Evolutionary conservation across 2,113 vertebrate species (phyloP).

Genomic region (Etheostoma cragini): DNA sequence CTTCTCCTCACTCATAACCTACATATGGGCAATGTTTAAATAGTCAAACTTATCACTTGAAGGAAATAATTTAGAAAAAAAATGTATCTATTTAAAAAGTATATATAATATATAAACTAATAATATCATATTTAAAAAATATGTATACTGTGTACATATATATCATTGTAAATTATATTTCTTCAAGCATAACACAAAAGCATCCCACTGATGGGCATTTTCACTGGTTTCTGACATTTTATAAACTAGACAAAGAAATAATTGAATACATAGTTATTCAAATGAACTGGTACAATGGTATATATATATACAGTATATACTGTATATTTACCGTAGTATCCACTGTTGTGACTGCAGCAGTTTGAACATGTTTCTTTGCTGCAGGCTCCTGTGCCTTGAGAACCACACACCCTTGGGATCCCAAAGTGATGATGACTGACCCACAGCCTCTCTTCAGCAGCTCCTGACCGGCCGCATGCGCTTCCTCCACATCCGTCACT

Average conservation of each 20-base stretch:
- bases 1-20: not conserved
- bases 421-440: constrained; percentile 90
- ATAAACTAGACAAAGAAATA: not conserved
- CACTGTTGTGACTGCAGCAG: constrained; percentile 85
- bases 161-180: not conserved
- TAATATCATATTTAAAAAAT: too few species aligned
- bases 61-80: not conserved
- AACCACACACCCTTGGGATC: constrained; percentile 91
- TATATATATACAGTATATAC: too few species aligned
- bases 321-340: constrained; percentile 91
- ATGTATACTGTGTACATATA: too few species aligned
- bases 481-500: constrained; percentile 85
- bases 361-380: constrained; percentile 86
- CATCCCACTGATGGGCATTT: too few species aligned
- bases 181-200: not conserved
- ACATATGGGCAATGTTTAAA: not conserved
- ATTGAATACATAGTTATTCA: not conserved
- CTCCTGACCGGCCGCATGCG: constrained; percentile 81
- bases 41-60: not conserved
- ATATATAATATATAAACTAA: too few species aligned
- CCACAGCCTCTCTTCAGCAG: constrained; percentile 89
- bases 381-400: constrained; percentile 81
- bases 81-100: too few species aligned
- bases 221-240: not conserved
- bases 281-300: not conserved